Percentiles rank a stretch among this genome's conserved stretches.
These are phyloP conservation scores for Gasterosteus aculeatus DNA, from an alignment of 2,113 vertebrate genomes.

Conservation along the genomic window DNA sequence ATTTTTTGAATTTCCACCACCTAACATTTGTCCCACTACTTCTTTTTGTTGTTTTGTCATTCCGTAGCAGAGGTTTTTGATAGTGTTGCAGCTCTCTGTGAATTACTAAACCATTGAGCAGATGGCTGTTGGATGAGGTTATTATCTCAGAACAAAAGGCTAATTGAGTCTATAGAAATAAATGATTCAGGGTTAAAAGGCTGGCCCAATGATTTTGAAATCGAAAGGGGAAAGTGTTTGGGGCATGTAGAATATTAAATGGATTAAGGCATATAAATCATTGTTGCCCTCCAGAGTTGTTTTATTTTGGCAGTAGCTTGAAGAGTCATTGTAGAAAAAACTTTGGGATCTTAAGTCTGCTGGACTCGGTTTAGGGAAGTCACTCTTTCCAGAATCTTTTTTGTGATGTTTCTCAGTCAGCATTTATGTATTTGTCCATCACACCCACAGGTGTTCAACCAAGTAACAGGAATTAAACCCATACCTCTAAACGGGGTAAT, in stretches of 20 bases:
- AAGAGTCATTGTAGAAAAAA: constrained; percentile 2
- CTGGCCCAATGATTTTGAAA: constrained; percentile 43
- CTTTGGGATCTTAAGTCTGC: background rate
- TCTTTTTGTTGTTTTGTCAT: background rate
- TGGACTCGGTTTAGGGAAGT: constrained; percentile 7
- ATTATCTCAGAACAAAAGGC: constrained; percentile 65
- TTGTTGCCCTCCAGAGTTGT: constrained; percentile 12
- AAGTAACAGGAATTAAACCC: background rate
- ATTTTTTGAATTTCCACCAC: background rate
- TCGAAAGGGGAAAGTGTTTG: constrained; percentile 38
- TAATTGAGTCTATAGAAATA: constrained; percentile 60
- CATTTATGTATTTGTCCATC: background rate
- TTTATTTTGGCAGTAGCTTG: constrained; percentile 38
- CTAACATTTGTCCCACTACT: background rate
- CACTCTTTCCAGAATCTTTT: background rate
- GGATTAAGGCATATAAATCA: constrained; percentile 30
- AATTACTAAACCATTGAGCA: constrained; percentile 56
- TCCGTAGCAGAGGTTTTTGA: constrained; percentile 16
- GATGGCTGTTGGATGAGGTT: constrained; percentile 54
- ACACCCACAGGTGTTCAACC: background rate
- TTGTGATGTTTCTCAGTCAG: constrained; percentile 26
- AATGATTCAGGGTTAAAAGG: constrained; percentile 30
- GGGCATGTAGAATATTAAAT: constrained; percentile 29
- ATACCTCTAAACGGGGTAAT: background rate
- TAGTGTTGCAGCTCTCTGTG: constrained; percentile 23